Evolutionary conservation across 2,888 invertebrate genomes (phyloP).

Genomic region (Ochropacha duplaris): DNA sequence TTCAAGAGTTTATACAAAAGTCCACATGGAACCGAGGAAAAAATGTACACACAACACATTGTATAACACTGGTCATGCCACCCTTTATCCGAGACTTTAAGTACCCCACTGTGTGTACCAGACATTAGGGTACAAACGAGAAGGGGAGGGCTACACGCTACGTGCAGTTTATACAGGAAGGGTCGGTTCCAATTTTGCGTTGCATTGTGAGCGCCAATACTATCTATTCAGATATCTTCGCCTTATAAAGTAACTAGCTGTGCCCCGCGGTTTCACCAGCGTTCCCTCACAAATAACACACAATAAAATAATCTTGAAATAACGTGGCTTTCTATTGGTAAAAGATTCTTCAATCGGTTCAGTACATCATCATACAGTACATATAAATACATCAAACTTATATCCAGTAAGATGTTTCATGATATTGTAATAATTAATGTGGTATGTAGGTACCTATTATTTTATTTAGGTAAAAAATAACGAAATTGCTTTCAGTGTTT

Average conservation of each 20-base stretch:
- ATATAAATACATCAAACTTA: too few relatives aligned
- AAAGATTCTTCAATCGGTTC: too few relatives aligned
- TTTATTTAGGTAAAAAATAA: too few relatives aligned
- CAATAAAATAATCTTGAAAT: too few relatives aligned
- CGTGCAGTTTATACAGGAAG: background rate
- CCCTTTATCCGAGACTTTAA: background rate
- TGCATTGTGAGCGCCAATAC: background rate
- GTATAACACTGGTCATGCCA: background rate
- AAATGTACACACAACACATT: background rate
- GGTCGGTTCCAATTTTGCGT: background rate
- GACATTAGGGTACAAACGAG: slow-evolving; percentile 10
- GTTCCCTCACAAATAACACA: too few relatives aligned
- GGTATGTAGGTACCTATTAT: too few relatives aligned
- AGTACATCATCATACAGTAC: too few relatives aligned
- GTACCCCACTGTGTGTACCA: slow-evolving; percentile 6
- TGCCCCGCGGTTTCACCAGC: too few relatives aligned
- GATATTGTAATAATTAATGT: background rate
- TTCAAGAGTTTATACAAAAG: background rate
- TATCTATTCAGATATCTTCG: background rate
- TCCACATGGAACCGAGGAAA: background rate
- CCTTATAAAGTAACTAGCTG: too few relatives aligned
- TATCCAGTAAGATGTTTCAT: background rate
- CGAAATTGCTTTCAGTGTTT: slow-evolving; percentile 27
- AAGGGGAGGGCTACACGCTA: background rate
- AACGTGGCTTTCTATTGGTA: too few relatives aligned